Evolutionary conservation across 2,797 vertebrate species (phyloP), one percentile per base, ranked within the genome.

Genomic region (Varecia variegata): DNA sequence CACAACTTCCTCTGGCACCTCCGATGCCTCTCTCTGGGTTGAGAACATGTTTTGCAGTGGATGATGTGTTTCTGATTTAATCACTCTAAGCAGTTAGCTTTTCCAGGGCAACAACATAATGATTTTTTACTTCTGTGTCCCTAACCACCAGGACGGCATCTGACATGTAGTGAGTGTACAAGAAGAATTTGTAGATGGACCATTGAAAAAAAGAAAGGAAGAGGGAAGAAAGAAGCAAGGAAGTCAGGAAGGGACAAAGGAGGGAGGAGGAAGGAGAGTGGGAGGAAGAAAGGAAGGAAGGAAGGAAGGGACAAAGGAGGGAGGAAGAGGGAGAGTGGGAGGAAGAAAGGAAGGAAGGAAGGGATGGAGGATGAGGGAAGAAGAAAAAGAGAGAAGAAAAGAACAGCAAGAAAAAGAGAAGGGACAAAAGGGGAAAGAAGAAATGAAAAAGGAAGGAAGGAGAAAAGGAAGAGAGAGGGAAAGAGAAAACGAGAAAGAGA

Each of bases 1-100:
- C 1, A 0, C 1, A 17, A 8, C 21, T 4, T 35, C 23, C 15
- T 60, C 25, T 52, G 17, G 1, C 3, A 1, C 20, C 7, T n/a
- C 27, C 5, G 1, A 11, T n/a, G 62, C 3, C 0, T 65, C 35
- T 40, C 43, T 40, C 5, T 18, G 40, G 40, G 0, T 23, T 21
- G 71, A 18, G 40, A 32, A n/a, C 27, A 50, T 2, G 47, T 13
- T 52, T 12, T 18, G 38, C 10, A 17, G 38, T 7, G 5, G 21
- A 7, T 2, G 25, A 5, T 4, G 30, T 7, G 52, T n/a, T 54
- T 18, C 58, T 67, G 35, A 77, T 25, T 68, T 12, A 1, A 0
- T 7, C 38, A 23, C 47, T 30, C 21, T 3, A 23, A 32, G 35
- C 12, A 9, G 1, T 12, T 45, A 20, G 14, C 3, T 23, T 47